Base-by-base conservation (phyloP, 37 sponge, comb jelly and placozoan genomes). In the Crambe crambe region DNA sequence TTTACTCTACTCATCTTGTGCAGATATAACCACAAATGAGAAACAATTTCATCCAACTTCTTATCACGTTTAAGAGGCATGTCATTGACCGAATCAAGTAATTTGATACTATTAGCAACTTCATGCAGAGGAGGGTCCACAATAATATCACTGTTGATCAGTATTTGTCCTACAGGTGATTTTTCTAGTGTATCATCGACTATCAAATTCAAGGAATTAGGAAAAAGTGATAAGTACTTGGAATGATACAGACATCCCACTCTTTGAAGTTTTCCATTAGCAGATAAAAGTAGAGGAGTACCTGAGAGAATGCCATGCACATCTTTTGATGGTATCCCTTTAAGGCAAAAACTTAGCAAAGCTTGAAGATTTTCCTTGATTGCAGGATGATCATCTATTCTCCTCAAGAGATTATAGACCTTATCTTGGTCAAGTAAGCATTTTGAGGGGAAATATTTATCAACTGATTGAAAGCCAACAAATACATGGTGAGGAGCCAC, bases 221-320 rank as follows among this genome's bases (percentile, higher is more conserved):
- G 90, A 3, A 89, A 63, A 20, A 89, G 70, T 1, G 51, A 6
- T 2, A 71, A 21, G 67, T 27, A 80, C 3, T 35, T 42, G 40
- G 72, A 73, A 3, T 41, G 58, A 58, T 58, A 84, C 0, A 89
- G 35, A 23, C 31, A 21, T 12, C 51, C 21, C 31, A 34, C 36
- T 20, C 15, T 54, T 41, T 68, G 30, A 27, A 89, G 60, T n/a
- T 30, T 26, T 31, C 72, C 81, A 62, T 83, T 65, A 10, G 37
- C 25, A 31, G 90, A 60, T 35, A 89, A 31, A 26, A 88, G 38
- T 6, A 88, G 79, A 21, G 89, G 89, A 36, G 69, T 68, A 47
- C 12, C 6, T 15, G 10, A 15, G 10, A 47, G 12, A 15, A 47
- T 12, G 12, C 12, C 12, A 47, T 15, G 10, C 12, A 47, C 51